These are phyloP conservation scores for Serrognathus titanus DNA, from an alignment of 2,888 invertebrate species.

Conservation along the genomic window DNA sequence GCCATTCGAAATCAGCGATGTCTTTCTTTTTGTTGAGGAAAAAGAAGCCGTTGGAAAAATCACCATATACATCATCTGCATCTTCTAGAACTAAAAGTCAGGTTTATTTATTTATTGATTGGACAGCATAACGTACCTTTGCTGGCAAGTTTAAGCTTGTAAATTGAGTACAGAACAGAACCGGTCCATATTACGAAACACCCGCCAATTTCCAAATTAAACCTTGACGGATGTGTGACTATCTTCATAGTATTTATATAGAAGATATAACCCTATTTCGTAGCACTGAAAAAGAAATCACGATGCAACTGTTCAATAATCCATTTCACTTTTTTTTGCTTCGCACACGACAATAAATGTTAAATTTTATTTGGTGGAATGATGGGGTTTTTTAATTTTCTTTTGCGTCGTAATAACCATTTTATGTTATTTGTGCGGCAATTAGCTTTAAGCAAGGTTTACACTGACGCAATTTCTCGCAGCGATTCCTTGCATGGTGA, in stretches of 20 bases:
- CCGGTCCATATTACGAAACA: conserved; percentile 56
- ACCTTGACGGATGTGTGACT: not conserved
- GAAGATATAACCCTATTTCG: not conserved
- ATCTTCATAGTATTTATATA: conserved; percentile 6
- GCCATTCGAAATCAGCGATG: conserved; percentile 71
- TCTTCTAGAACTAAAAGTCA: conserved; percentile 43
- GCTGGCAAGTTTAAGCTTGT: conserved; percentile 53
- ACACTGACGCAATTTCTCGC: no score
- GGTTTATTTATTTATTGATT: not conserved
- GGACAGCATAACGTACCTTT: conserved; percentile 48
- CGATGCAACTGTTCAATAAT: no score
- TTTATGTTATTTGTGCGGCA: no score
- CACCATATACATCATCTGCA: conserved; percentile 48
- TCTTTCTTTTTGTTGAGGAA: conserved; percentile 58
- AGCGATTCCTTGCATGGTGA: no score
- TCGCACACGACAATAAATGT: no score
- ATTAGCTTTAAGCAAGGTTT: no score
- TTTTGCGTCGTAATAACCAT: no score
- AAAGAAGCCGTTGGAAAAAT: conserved; percentile 58
- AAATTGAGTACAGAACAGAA: conserved; percentile 57
- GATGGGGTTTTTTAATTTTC: no score
- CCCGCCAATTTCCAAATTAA: conserved; percentile 45
- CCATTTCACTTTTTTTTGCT: no score
- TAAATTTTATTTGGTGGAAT: no score
- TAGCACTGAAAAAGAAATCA: no score